These are phyloP conservation scores for Gobiocypris rarus DNA, from an alignment of 2,113 vertebrate species.

Conservation along the genomic window DNA sequence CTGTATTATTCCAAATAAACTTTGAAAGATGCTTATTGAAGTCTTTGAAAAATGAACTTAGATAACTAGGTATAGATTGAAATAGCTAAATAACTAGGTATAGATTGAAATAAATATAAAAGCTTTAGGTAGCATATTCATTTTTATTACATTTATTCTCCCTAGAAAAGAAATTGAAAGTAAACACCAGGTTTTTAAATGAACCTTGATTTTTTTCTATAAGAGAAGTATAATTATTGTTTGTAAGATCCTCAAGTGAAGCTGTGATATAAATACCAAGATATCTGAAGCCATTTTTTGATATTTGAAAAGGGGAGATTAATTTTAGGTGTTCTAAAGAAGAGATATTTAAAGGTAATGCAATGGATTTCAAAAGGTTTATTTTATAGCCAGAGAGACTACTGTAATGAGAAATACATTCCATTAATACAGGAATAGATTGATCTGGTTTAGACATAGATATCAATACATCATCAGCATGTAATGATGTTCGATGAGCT, in stretches of 20 bases:
- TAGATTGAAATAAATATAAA: not conserved
- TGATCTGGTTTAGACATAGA: too few species aligned
- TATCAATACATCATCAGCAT: too few species aligned
- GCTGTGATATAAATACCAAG: not conserved
- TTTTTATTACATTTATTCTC: not conserved
- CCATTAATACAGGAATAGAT: too few species aligned
- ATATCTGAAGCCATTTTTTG: not conserved
- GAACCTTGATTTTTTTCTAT: not conserved
- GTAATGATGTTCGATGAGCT: too few species aligned
- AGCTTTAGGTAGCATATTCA: not conserved
- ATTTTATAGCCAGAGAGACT: not conserved
- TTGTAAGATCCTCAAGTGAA: not conserved
- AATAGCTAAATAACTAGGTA: not conserved
- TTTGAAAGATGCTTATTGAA: not conserved
- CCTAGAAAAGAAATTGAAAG: not conserved
- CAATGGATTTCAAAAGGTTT: not conserved
- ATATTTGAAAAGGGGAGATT: not conserved
- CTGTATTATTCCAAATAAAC: not conserved
- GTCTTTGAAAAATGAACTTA: not conserved
- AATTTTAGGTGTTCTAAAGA: not conserved
- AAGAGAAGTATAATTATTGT: not conserved
- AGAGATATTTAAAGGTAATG: not conserved
- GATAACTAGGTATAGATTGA: too few species aligned
- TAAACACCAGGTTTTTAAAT: not conserved
- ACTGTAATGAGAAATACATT: not conserved